Percentiles rank a stretch among this genome's conserved stretches.
Conservation (phyloP, 2,797 vertebrate species). For the Typhlichthys subterraneus region DNA sequence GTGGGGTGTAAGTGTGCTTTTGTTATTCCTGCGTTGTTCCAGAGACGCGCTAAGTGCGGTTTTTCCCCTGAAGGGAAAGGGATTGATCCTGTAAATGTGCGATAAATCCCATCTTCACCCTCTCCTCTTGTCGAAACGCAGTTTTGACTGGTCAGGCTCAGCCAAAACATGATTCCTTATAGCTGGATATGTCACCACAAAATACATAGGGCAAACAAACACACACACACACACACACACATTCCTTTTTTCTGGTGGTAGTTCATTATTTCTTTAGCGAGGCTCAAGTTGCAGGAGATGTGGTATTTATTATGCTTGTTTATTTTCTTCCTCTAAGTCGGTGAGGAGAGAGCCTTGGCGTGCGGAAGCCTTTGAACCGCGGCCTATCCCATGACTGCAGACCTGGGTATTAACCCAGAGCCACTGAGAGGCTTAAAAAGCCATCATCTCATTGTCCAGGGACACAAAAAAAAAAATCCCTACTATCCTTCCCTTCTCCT, state of each 20-base stretch:
- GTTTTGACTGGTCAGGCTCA: constrained; percentile 46
- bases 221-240: not conserved
- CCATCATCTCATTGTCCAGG: constrained; percentile 87
- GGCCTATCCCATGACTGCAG: constrained; percentile 75
- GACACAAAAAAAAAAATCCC: constrained; percentile 84
- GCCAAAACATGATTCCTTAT: constrained; percentile 42
- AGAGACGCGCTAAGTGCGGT: constrained; percentile 22
- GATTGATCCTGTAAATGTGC: constrained; percentile 64
- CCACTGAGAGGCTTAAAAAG: constrained; percentile 88
- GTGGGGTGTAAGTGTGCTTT: constrained; percentile 18
- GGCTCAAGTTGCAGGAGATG: constrained; percentile 66
- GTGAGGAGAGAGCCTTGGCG: constrained; percentile 60
- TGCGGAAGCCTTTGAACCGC: constrained; percentile 72
- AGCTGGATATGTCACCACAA: constrained; percentile 34
- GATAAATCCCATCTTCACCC: constrained; percentile 69
- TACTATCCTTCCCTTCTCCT: constrained; percentile 63
- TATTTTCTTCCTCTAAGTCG: constrained; percentile 67
- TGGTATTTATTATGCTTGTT: constrained; percentile 70
- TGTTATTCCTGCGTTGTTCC: constrained; percentile 30
- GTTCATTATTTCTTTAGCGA: constrained; percentile 70
- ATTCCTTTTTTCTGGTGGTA: constrained; percentile 28
- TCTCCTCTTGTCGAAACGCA: constrained; percentile 51
- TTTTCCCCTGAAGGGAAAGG: constrained; percentile 35
- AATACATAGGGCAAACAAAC: not conserved
- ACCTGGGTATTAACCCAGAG: constrained; percentile 80